A percentile compares a stretch with the other conserved stretches of the same genome.
Evolutionary conservation across 37 sponge, comb jelly and placozoan species (phyloP).

Genomic region (Aphrocallistes beatrix): DNA sequence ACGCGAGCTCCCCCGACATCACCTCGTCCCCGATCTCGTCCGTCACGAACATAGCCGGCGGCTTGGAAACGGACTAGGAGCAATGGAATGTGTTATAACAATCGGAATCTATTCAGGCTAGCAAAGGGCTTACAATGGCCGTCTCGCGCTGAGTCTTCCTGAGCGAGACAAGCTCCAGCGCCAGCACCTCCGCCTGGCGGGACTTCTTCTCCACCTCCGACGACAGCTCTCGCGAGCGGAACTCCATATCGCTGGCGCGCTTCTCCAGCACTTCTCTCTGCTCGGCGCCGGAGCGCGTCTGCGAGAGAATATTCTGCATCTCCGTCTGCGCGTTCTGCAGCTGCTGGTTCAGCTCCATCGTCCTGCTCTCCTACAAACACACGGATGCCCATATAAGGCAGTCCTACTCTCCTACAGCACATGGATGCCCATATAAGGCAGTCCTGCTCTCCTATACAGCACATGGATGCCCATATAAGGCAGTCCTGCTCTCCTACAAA

Average conservation of each 20-base stretch:
- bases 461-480: too few species aligned
- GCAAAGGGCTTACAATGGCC: neutral
- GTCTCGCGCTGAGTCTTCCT: neutral
- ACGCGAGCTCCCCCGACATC: neutral
- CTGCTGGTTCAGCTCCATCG: neutral
- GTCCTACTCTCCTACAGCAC: too few species aligned
- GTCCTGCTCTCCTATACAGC: too few species aligned
- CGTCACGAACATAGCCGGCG: neutral
- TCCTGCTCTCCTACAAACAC: neutral
- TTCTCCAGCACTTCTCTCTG: neutral
- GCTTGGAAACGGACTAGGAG: neutral
- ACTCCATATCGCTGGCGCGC: neutral
- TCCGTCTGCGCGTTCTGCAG: neutral
- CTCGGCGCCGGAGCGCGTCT: neutral
- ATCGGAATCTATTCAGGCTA: neutral
- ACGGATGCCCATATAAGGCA: too few species aligned
- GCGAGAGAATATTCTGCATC: neutral
- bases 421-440: too few species aligned
- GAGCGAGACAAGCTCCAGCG: neutral
- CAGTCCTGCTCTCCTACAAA: too few species aligned
- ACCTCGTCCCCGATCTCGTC: neutral
- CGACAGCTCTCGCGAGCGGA: neutral
- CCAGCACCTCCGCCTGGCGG: slow-evolving; percentile 8
- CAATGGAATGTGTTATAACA: neutral
- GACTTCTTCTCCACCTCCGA: slow-evolving; percentile 9